These are phyloP conservation scores for Quadriops clusia DNA, from an alignment of 2,888 invertebrate species.

Conservation along the genomic window DNA sequence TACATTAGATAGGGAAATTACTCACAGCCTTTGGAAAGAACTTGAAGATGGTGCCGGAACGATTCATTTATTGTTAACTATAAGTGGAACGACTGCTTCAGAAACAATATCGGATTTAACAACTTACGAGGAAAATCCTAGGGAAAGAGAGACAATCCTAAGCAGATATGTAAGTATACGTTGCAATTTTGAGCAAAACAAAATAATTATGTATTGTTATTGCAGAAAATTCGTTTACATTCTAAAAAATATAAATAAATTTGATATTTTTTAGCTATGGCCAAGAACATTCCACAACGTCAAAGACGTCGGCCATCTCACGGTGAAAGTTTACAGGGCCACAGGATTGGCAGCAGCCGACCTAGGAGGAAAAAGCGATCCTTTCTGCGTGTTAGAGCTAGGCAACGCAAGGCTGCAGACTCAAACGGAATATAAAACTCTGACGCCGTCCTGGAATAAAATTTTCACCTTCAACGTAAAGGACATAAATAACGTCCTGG, in stretches of 20 bases:
- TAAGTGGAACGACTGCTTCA: constrained; percentile 87
- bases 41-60: constrained; percentile 82
- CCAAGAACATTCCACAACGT: constrained; percentile 57
- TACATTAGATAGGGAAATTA: constrained; percentile 74
- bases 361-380: constrained; percentile 95
- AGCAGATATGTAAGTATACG: constrained; percentile 55
- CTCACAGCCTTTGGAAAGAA: constrained; percentile 80
- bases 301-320: constrained; percentile 85
- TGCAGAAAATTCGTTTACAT: too few species aligned
- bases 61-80: constrained; percentile 80
- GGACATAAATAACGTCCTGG: constrained; percentile 88
- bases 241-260: too few species aligned
- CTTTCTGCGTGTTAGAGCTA: constrained; percentile 93
- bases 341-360: constrained; percentile 89
- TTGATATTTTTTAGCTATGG: constrained; percentile 44
- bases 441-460: constrained; percentile 96
- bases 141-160: constrained; percentile 50
- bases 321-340: constrained; percentile 81
- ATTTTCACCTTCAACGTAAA: constrained; percentile 95
- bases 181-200: constrained; percentile 1
- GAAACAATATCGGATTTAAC: constrained; percentile 88
- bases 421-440: constrained; percentile 96
- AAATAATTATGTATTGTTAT: too few species aligned
- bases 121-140: constrained; percentile 68
- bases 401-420: constrained; percentile 93